These are phyloP conservation scores for Oxygymnocypris stewartii DNA, from an alignment of 2,113 vertebrate species.

Conservation along the genomic window DNA sequence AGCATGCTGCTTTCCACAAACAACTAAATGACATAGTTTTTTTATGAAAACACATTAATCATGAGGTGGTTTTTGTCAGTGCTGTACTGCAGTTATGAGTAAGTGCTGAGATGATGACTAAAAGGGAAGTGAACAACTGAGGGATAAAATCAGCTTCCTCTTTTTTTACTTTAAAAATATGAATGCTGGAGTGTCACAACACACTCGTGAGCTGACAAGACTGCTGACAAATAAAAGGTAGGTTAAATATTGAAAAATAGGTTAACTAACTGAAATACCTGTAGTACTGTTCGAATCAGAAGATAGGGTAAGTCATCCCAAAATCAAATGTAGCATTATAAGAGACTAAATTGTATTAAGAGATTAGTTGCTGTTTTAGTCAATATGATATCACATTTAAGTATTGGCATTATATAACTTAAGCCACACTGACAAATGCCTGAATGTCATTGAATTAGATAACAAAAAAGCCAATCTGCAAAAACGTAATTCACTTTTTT, in stretches of 20 bases:
- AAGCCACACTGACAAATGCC: not conserved
- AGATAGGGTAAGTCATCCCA: not conserved
- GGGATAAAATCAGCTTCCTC: conserved; percentile 4
- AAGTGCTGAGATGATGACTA: conserved; percentile 24
- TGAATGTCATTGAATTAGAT: not conserved
- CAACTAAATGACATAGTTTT: not conserved
- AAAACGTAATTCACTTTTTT: not conserved
- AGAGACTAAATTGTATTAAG: not conserved
- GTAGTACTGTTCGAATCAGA: not conserved
- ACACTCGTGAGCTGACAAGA: not conserved
- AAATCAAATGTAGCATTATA: not conserved
- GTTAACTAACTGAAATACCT: not conserved
- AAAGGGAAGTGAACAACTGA: not conserved
- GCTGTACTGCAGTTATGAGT: conserved; percentile 32
- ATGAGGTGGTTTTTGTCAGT: conserved; percentile 3
- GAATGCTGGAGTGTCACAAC: not conserved
- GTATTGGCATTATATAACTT: not conserved
- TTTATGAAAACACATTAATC: not conserved
- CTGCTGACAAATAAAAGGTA: not conserved
- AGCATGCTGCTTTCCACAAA: not conserved
- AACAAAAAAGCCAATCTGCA: not conserved
- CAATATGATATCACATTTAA: not conserved
- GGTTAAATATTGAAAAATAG: not conserved
- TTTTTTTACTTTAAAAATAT: not conserved
- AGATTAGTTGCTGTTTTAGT: not conserved